Evolutionary conservation across 1,140 invertebrate genomes (phyloP), one percentile per base, ranked within the genome.

Genomic region (Delia radicum): DNA sequence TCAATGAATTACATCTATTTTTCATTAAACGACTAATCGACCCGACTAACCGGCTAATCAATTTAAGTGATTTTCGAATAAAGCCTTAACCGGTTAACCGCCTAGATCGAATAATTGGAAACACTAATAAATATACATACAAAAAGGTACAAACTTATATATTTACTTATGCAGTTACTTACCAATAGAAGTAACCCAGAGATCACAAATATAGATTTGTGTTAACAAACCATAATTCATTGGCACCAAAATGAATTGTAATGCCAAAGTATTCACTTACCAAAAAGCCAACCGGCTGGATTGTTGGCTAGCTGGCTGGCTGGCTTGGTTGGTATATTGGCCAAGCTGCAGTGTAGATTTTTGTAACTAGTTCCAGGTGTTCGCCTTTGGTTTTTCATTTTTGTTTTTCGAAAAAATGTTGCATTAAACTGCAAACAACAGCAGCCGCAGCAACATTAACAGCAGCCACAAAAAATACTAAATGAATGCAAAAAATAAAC

Each of bases 341-440:
- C 24, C n/a, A 7, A 55, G 48, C 10, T 21, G 5, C n/a, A 55
- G 21, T 10, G n/a, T 21, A 21, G 3, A 55, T 7, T 55, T 55
- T 55, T 55, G 48, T n/a, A 55, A 55, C 48, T 55, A 21, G 48
- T 55, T 55, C 48, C 48, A 55, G 48, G 48, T 55, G 48, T 55
- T 55, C 48, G 48, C 48, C 48, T 55, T 55, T 55, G 7, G 7
- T 55, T 55, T n/a, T 55, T 55, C 21, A 21, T 55, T 55, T 55
- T 3, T 21, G 48, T 21, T 55, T 55, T 55, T 18, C 46, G n/a
- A 55, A 10, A 55, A 55, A 55, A 55, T 55, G 3, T 55, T 55
- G 37, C 2, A 10, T 33, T 33, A 4, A 42, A 15, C 3, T 15
- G 12, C n/a, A 0, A 3, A 4, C 46, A 55, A 55, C 18, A 21